Conservation (phyloP, 2,113 vertebrate genomes). For the Poecile atricapillus region DNA sequence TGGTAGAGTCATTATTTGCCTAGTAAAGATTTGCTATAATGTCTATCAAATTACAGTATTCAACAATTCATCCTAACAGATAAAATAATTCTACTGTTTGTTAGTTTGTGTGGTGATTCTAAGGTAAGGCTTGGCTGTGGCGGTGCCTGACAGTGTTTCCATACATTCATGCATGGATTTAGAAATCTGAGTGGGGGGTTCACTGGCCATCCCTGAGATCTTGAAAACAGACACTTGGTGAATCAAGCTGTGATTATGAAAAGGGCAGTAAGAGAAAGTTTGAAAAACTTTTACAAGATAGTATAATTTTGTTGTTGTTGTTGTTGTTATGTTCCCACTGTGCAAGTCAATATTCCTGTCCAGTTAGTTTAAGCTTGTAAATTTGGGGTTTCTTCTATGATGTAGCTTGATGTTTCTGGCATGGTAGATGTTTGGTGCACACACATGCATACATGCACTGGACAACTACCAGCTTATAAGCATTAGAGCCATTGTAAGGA, state of each 20-base stretch:
- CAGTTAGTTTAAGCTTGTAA: neutral
- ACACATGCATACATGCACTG: neutral
- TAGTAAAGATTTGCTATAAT: neutral
- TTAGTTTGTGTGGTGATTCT: neutral
- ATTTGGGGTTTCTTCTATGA: rapidly evolving
- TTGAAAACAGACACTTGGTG: neutral
- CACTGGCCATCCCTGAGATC: neutral
- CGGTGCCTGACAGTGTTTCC: neutral
- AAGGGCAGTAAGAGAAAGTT: neutral
- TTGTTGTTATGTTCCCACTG: neutral
- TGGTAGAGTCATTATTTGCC: neutral
- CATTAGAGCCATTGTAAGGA: neutral
- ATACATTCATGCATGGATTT: neutral
- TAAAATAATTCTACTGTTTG: neutral
- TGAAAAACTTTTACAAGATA: neutral
- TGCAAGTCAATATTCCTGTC: neutral
- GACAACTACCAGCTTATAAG: neutral
- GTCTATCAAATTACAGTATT: neutral
- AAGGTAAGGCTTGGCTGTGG: neutral
- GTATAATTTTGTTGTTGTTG: rapidly evolving
- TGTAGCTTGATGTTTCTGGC: neutral
- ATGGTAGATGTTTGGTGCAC: neutral
- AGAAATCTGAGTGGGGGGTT: neutral
- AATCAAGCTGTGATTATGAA: neutral
- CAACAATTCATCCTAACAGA: neutral